These are phyloP conservation scores for Perca fluviatilis DNA, from an alignment of 2,113 vertebrate species.

Conservation along the genomic window DNA sequence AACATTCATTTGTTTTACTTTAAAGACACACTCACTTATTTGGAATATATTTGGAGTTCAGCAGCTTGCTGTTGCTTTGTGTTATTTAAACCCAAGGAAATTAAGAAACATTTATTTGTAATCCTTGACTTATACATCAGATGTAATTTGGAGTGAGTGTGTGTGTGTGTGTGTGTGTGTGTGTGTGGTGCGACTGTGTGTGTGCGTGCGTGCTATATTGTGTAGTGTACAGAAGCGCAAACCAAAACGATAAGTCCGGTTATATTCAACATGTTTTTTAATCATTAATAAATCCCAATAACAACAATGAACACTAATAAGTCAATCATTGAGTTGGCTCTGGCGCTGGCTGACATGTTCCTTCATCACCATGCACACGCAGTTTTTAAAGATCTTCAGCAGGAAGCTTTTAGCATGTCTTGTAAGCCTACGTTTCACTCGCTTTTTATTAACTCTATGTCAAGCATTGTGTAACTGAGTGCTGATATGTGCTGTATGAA, in stretches of 20 bases:
- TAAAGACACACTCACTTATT: not conserved
- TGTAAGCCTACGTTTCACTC: not conserved
- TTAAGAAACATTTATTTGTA: not conserved
- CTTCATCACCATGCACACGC: no score
- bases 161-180: not conserved
- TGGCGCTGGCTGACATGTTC: no score
- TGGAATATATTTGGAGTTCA: not conserved
- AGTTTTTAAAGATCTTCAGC: not conserved
- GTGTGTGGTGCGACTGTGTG: not conserved
- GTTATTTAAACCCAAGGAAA: no score
- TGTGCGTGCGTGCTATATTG: not conserved
- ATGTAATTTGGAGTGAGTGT: not conserved
- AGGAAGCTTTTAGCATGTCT: not conserved
- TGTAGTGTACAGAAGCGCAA: not conserved
- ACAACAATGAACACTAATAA: not conserved
- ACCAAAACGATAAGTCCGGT: not conserved
- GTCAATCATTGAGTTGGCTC: no score
- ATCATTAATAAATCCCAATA: not conserved
- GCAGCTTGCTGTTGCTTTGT: not conserved
- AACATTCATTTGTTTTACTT: not conserved
- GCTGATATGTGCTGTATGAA: not conserved
- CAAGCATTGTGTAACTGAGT: not conserved
- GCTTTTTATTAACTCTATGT: no score
- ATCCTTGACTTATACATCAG: not conserved
- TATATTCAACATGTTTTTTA: not conserved